A percentile compares a stretch with the other conserved stretches of the same genome.
phyloP scores from a whole-genome alignment of 1,140 invertebrate genomes.

The Argopecten irradians region DNA sequence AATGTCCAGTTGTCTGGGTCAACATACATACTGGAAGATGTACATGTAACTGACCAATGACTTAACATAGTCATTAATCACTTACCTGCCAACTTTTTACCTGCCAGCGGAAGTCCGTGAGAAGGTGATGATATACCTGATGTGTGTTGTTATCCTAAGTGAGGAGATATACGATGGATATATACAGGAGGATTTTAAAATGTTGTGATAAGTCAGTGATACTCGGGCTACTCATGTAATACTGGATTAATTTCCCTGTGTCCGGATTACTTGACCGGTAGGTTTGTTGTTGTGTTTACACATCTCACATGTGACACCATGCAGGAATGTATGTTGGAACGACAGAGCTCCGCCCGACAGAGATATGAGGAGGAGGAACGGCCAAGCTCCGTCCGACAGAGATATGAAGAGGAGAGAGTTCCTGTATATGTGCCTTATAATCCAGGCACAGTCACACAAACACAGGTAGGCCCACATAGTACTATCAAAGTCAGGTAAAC shows the following conservation, averaged over 20 bases:
- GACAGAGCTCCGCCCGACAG: background rate
- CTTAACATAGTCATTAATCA: background rate
- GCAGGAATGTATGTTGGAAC: slow-evolving; percentile 15
- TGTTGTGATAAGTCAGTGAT: background rate
- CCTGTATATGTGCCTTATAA: background rate
- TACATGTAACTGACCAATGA: background rate
- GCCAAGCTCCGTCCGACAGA: background rate
- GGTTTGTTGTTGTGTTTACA: background rate
- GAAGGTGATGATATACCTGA: slow-evolving; percentile 15
- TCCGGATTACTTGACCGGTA: background rate
- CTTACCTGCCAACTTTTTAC: background rate
- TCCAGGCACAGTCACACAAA: background rate
- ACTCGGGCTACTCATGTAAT: background rate
- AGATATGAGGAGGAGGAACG: background rate
- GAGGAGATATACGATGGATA: background rate
- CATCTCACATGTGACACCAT: background rate
- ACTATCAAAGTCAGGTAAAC: no score
- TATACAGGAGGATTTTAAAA: background rate
- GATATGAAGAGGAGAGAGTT: background rate
- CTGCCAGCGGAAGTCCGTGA: background rate
- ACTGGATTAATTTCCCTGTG: background rate
- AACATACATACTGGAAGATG: background rate
- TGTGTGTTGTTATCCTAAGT: background rate
- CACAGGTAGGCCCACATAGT: background rate
- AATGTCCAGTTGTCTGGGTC: background rate